These are phyloP conservation scores for Leucophenga maculata DNA, from an alignment of 2,888 invertebrate genomes.

Conservation along the genomic window DNA sequence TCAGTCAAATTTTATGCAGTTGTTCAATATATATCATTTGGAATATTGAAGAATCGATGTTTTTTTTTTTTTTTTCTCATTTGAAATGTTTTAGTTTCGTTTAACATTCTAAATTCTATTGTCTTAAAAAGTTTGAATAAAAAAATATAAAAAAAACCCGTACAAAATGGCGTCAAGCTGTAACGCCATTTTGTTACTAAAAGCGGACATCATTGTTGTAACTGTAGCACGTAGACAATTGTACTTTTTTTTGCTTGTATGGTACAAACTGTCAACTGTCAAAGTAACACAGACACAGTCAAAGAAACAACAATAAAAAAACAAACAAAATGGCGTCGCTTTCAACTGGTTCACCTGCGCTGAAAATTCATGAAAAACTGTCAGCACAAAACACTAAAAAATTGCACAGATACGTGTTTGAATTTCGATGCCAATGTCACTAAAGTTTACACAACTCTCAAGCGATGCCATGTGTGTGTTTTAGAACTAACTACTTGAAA, in stretches of 20 bases:
- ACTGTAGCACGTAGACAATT: slow-evolving; percentile 37
- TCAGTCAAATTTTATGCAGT: too few relatives aligned
- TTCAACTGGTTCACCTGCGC: slow-evolving; percentile 1
- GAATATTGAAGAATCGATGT: too few relatives aligned
- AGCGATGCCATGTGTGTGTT: too few relatives aligned
- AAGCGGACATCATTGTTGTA: slow-evolving; percentile 38
- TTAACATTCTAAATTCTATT: too few relatives aligned
- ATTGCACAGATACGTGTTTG: slow-evolving; percentile 15
- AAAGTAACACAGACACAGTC: slow-evolving; percentile 19
- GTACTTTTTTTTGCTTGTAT: slow-evolving; percentile 25
- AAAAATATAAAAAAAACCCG: too few relatives aligned
- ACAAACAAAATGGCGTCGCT: slow-evolving; percentile 16
- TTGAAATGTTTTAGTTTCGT: too few relatives aligned
- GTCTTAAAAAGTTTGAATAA: too few relatives aligned
- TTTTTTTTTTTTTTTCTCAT: too few relatives aligned
- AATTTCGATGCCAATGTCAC: slow-evolving; percentile 19
- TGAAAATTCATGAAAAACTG: slow-evolving; percentile 20
- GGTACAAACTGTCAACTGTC: slow-evolving; percentile 32
- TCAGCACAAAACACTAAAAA: slow-evolving; percentile 16
- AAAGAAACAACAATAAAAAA: not conserved
- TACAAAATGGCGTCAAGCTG: slow-evolving; percentile 6
- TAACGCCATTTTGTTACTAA: slow-evolving; percentile 15
- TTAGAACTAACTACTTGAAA: too few relatives aligned
- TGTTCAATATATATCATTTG: too few relatives aligned
- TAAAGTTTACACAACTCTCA: not conserved